These are phyloP conservation scores for Charanyca ferruginea DNA, from an alignment of 2,888 invertebrate species.

Conservation along the genomic window DNA sequence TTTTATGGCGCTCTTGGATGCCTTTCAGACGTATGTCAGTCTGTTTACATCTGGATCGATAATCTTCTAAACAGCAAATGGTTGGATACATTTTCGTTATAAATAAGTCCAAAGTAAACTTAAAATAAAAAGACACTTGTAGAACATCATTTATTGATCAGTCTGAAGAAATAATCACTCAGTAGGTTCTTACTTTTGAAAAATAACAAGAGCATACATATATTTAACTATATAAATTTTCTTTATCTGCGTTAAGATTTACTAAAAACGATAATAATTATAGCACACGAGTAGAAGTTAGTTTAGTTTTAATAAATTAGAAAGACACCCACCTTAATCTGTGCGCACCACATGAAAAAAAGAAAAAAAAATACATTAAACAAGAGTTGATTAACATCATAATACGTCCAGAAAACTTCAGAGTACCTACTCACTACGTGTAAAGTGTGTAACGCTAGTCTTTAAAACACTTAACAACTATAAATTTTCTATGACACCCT, in stretches of 20 bases:
- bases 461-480: slow-evolving; percentile 42
- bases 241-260: neutral
- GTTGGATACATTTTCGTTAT: neutral
- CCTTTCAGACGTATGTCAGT: slow-evolving; percentile 2
- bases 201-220: too few species aligned
- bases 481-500: slow-evolving; percentile 20
- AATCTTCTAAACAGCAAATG: slow-evolving; percentile 2
- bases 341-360: slow-evolving; percentile 49
- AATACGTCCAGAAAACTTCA: neutral
- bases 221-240: neutral
- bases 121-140: neutral
- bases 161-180: neutral
- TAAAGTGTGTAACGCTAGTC: slow-evolving; percentile 2
- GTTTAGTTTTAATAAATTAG: slow-evolving; percentile 1
- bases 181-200: neutral
- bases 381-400: neutral
- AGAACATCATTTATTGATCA: neutral
- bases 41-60: neutral
- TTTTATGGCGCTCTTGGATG: neutral
- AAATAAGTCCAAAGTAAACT: too few species aligned
- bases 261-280: neutral
- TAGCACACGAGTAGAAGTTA: neutral
- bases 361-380: slow-evolving; percentile 2
- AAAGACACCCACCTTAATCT: slow-evolving; percentile 47
- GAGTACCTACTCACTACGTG: neutral